Conservation (phyloP, 2,797 vertebrate species). For the Chiroxiphia lanceolata region DNA sequence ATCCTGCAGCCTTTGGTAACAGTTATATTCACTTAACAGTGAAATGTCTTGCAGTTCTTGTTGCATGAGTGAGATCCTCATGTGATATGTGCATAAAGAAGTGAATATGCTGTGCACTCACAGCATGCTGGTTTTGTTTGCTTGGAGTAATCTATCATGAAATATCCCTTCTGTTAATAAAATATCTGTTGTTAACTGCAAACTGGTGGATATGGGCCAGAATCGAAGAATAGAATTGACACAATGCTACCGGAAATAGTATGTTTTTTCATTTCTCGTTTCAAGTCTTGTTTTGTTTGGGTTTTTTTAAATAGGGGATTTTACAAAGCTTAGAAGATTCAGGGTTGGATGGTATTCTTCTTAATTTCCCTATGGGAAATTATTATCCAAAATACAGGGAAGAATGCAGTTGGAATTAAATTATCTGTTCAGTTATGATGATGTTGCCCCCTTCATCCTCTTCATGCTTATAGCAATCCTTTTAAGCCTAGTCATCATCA, state of each 20-base stretch:
- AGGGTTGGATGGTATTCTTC: background rate
- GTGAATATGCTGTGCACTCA: background rate
- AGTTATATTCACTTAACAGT: background rate
- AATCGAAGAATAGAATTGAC: background rate
- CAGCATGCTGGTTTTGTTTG: background rate
- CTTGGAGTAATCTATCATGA: background rate
- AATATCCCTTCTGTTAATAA: background rate
- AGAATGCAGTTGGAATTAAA: background rate
- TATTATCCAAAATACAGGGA: background rate
- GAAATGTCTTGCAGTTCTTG: background rate
- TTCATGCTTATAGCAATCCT: background rate
- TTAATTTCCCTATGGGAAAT: background rate
- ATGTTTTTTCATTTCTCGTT: background rate
- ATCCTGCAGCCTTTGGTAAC: background rate
- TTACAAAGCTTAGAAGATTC: background rate
- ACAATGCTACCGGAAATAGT: background rate
- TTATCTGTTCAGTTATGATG: background rate
- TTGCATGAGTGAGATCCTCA: background rate
- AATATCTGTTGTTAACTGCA: background rate
- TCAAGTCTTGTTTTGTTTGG: background rate
- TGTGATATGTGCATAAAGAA: background rate
- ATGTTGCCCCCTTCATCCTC: background rate
- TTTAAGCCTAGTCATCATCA: background rate
- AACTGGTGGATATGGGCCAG: background rate
- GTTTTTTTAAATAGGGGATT: accelerated